Evolutionary conservation across 2,797 vertebrate genomes (phyloP), one percentile per base, ranked within the genome.

Genomic region (Anguilla obscura): DNA sequence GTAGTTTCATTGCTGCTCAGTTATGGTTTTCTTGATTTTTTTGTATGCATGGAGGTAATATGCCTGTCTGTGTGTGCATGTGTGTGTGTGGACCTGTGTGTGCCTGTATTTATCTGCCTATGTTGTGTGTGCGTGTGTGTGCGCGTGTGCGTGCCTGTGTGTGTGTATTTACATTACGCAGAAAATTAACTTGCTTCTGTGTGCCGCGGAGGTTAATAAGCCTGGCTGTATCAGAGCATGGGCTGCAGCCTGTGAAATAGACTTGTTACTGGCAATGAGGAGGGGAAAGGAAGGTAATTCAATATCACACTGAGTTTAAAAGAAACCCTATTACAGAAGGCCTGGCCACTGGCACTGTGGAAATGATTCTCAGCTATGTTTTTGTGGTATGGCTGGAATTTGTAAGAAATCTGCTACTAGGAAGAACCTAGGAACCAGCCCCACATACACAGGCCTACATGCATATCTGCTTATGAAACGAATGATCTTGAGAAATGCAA

Each of bases 271-370:
- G 86, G 90, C 87, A 91, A 89, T 87, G 89, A 90, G 89, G 85
- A 90, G 86, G 89, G 83, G 50, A 89, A 63, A 88, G 87, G 86
- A 90, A 89, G 87, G 89, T 91, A 91, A 93, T 93, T 92, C 89
- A 91, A 85, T 91, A 90, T 90, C 88, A 88, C 87, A 85, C 87
- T 86, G 90, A 90, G 90, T 91, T 92, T 91, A 88, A 92, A 89
- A 50, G 71, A 90, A 92, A 87, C 80, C 88, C 60, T 87, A 85
- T 90, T 88, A 86, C 74, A 88, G 86, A 86, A 86, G 88, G 10
- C 52, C 48, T 88, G 83, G 90, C 91, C 88, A 86, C 89, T 89
- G 90, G 90, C 90, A 84, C 80, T 84, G 86, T 88, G 84, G 86
- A 90, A 90, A 90, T 89, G 5, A 90, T 52, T 90, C 85, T 66